Evolutionary conservation across 2,113 vertebrate species (phyloP).

Genomic region (Glaucidium brasilianum): DNA sequence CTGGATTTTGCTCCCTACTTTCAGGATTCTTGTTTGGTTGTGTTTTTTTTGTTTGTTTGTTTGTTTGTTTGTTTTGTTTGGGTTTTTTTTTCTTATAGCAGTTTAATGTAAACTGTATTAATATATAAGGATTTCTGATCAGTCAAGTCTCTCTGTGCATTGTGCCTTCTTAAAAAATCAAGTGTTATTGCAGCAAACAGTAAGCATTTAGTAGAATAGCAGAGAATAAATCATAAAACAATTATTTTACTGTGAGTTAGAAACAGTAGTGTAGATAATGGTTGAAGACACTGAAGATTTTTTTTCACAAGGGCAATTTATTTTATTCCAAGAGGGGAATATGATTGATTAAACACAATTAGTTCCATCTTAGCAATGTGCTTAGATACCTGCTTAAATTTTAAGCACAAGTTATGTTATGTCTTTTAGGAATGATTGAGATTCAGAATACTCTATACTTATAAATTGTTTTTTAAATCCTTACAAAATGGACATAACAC

Average conservation of each 20-base stretch:
- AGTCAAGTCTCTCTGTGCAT: not conserved
- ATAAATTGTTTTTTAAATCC: not conserved
- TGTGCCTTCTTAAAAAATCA: not conserved
- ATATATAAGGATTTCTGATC: not conserved
- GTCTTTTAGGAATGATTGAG: not conserved
- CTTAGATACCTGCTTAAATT: not conserved
- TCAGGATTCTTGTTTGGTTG: not conserved
- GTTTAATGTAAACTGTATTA: not conserved
- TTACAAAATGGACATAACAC: not conserved
- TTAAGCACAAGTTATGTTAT: not conserved
- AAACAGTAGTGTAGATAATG: not conserved
- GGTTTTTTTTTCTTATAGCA: not conserved
- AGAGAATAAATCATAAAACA: not conserved
- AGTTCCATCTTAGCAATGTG: not conserved
- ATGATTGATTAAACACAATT: not conserved
- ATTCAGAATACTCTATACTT: not conserved
- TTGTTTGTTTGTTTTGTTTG: too few relatives aligned
- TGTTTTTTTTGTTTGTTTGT: too few relatives aligned
- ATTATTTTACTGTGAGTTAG: not conserved
- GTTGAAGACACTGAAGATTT: not conserved
- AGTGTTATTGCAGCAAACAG: not conserved
- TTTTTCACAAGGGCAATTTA: not conserved
- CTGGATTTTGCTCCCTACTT: not conserved
- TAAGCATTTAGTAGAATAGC: not conserved
- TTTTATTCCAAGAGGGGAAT: not conserved